Evolutionary conservation across 2,113 vertebrate genomes (phyloP), one percentile per base, ranked within the genome.

Genomic region (Marmota flaviventris): DNA sequence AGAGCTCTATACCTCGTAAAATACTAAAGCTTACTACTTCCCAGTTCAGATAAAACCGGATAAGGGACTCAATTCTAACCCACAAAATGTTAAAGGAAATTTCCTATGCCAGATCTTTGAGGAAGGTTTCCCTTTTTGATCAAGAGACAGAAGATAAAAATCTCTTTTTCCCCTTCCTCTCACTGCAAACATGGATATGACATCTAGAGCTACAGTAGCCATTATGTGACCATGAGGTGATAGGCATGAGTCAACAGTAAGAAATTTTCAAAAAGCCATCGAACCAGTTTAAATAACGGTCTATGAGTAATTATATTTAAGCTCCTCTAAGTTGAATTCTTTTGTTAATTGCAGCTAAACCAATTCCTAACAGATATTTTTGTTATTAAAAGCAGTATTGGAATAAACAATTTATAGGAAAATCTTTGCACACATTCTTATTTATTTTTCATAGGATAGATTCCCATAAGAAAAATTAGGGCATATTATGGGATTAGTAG

Each of bases 401-500:
- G 27, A 63, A 37, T 70, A 76, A 82, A 76, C 12, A 93, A 27
- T 10, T 90, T 86, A 65, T 4, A 2, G 24, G 37, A 11, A 91
- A 91, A 85, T 69, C 34, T 79, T 79, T 37, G 22, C 12, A 69
- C 0, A 79, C 25, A 83, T 72, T 77, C 29, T 77, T 45, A 56
- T 39, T 76, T 87, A 75, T n/a, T 83, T 93, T 95, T 83, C 69
- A 34, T 85, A 63, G 70, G 14, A 70, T 89, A 85, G 34, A 53
- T 63, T 65, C n/a, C 72, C 42, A 34, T 34, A n/a, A 77, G 37
- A 84, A 45, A 81, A 84, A 92, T 27, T 89, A 63, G 27, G 18
- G 69, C 27, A 78, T 84, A 53, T 48, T 87, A 9, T 42, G 22
- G n/a, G 11, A 51, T 85, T 7, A 89, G 6, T 45, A 89, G 24